phyloP scores from a whole-genome alignment of 2,113 vertebrate species.

The Melanerpes aurifrons region DNA sequence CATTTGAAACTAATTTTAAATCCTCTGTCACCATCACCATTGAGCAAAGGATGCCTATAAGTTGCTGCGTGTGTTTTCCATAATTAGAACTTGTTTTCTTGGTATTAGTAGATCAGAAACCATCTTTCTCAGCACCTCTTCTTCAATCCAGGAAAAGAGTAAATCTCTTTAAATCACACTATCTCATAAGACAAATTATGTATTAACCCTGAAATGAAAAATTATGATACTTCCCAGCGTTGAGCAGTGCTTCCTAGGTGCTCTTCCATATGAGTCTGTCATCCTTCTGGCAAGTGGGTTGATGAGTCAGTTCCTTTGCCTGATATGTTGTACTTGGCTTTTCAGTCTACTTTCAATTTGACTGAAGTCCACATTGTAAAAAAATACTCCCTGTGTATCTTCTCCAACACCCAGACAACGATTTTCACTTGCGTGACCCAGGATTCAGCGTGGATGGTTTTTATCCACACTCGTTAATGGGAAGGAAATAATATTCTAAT shows the following conservation, averaged over 20 bases:
- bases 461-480: fast-evolving
- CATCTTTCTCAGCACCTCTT: background rate
- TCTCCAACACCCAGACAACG: background rate
- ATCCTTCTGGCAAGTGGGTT: background rate
- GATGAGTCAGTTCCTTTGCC: background rate
- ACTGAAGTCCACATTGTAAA: background rate
- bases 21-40: background rate
- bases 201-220: background rate
- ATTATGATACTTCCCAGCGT: background rate
- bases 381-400: background rate
- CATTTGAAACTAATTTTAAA: background rate
- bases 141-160: background rate
- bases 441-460: background rate
- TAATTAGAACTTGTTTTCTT: background rate
- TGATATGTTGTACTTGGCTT: background rate
- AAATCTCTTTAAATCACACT: background rate
- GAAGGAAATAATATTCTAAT: background rate
- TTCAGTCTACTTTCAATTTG: background rate
- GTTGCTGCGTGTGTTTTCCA: background rate
- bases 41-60: background rate
- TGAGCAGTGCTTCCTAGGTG: background rate
- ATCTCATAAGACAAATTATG: background rate
- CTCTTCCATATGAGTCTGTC: background rate
- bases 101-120: background rate
- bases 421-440: background rate